Evolutionary conservation across 2,113 vertebrate species (phyloP), one percentile per base, ranked within the genome.

Genomic region (Nesogale talazaci): DNA sequence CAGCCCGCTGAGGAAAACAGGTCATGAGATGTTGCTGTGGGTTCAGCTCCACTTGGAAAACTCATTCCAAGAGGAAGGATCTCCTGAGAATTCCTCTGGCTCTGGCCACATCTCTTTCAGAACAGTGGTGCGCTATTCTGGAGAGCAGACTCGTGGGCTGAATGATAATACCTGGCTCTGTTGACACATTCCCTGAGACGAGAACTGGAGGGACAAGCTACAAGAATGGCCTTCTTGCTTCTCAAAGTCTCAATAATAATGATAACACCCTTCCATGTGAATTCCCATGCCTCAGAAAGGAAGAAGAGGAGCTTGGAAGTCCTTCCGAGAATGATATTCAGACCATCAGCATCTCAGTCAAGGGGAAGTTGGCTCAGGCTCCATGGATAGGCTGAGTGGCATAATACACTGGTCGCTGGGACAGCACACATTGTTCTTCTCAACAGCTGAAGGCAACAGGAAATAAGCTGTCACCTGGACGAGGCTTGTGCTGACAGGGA

Each of bases 191-290:
- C 70, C 78, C 34, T 70, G 52, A 95, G 84, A 56, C n/a, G 69
- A 94, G 91, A 95, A 92, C 91, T 87, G 40, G 92, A 90, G 88
- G 90, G 89, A 94, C 77, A 94, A 93, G 69, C 56, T 94, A 78
- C 74, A 59, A 69, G 81, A 90, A 94, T 91, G 91, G 87, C 93
- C 91, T 95, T 93, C 75, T 67, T 93, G 91, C 92, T 94, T 95
- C 92, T 74, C 86, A 91, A 86, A 90, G 46, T 0, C 90, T 94
- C 94, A 88, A 90, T 92, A 94, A 92, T 92, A 94, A 97, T 94
- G 86, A 82, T 56, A 89, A 52, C 2, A 23, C n/a, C 36, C 56
- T 23, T 90, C 87, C 83, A 74, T 75, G 80, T 86, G 82, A 92
- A 63, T 81, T 36, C 77, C 67, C 7, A n/a, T 17, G 80, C 83